A percentile compares a stretch with the other conserved stretches of the same genome.
Evolutionary conservation across 2,113 vertebrate species (phyloP).

Genomic region (Psettodes erumei): DNA sequence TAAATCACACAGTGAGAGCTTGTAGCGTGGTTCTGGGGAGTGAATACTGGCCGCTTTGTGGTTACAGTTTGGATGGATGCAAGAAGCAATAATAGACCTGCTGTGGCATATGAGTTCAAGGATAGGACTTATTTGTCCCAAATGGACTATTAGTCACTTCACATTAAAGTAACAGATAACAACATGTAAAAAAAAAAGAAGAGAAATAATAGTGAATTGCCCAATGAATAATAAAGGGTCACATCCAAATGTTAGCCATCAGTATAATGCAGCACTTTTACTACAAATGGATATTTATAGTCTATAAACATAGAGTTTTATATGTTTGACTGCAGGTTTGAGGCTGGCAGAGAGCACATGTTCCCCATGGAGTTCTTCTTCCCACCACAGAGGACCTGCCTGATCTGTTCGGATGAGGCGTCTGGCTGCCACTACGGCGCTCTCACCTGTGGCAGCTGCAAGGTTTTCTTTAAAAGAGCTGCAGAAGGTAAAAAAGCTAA

Average conservation of each 20-base stretch:
- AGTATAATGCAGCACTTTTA: too few relatives aligned
- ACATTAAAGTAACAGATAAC: neutral
- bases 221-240: neutral
- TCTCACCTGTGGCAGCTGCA: conserved; percentile 98
- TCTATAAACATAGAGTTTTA: neutral
- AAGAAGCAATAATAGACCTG: conserved; percentile 7
- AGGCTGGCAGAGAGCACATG: conserved; percentile 88
- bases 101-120: conserved; percentile 1
- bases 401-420: conserved; percentile 97
- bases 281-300: neutral
- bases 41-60: conserved; percentile 16
- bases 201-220: too few relatives aligned
- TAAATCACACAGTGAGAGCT: conserved; percentile 16
- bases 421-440: conserved; percentile 98
- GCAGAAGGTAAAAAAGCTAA: conserved; percentile 90
- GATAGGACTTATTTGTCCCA: neutral
- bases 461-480: conserved; percentile 99
- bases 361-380: conserved; percentile 98
- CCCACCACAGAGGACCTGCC: conserved; percentile 94
- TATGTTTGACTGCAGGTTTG: conserved; percentile 84
- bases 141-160: neutral
- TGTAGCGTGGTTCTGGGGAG: neutral
- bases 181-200: neutral
- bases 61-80: conserved; percentile 11
- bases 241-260: neutral